Base-by-base conservation (phyloP, 1,140 invertebrate genomes). In the Gryon sp. region DNA sequence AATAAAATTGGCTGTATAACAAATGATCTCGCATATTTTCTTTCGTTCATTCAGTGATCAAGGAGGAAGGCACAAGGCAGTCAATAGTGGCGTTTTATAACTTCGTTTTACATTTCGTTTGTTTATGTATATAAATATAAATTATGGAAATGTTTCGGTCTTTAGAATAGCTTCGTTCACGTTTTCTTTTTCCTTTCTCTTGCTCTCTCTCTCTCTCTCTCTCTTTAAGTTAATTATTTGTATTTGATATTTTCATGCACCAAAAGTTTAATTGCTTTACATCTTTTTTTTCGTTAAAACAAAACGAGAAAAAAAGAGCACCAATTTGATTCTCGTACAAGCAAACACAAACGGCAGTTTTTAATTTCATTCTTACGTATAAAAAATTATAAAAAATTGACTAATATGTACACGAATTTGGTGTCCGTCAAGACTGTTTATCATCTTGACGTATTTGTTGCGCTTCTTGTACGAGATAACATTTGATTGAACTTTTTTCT, bases 1-100 rank as follows among this genome's bases (percentile, higher is more conserved):
- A 86, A 88, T 87, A 88, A 88, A 87, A 87, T 84, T 87, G 84
- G 83, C 81, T 87, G 82, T 38, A 41, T 86, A 88, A 87, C 85
- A 87, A 87, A 79, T 83, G 83, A 48, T 75, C 34, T 76, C 62
- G 52, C 38, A 11, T 9, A 1, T 28, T 57, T 70, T 63, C 30
- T 62, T 73, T 76, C 41, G 57, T 16, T 75, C 41, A 26, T 72
- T 69, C 53, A 46, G 18, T n/a, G 60, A 50, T 22, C 16, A 38
- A 73, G 70, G 78, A 81, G 82, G 76, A 87, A 88, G 85, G 84
- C 86, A 86, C 86, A 70, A 63, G 78, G 74, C 76, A 85, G 66
- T 83, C 72, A 72, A 52, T 79, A 76, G 68, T 78, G 50, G 65
- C 24, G 0, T 74, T 38, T 12, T 26, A 15, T 34, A 24, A 24